Conservation (phyloP, 92 coral and sea anemone genomes). For the Nematostella vectensis region DNA sequence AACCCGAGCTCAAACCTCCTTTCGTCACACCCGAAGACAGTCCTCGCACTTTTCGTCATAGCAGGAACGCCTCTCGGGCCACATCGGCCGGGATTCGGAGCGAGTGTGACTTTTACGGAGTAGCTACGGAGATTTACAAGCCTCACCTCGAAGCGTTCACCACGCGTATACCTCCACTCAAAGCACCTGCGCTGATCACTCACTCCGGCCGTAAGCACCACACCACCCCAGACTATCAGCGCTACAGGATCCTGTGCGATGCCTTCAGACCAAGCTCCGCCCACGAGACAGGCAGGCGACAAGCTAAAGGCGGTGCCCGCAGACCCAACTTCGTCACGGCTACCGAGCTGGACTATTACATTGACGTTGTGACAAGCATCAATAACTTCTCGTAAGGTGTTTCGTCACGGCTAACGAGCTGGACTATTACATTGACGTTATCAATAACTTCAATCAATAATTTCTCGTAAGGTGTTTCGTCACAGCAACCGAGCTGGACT, state of each 20-base stretch:
- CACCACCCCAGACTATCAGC: constrained; percentile 22
- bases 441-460: constrained; percentile 7
- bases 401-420: constrained; percentile 17
- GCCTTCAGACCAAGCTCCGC: constrained; percentile 21
- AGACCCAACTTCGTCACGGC: constrained; percentile 12
- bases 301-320: neutral
- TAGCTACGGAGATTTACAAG: constrained; percentile 8
- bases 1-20: constrained; percentile 13
- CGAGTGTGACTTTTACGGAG: constrained; percentile 3
- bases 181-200: neutral
- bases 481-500: constrained; percentile 20
- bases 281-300: constrained; percentile 4
- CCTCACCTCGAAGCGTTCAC: constrained; percentile 23
- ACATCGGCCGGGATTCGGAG: neutral
- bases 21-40: constrained; percentile 19
- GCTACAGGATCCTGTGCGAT: constrained; percentile 26
- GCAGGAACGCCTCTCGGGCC: neutral
- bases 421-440: constrained; percentile 17
- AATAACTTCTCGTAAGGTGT: constrained; percentile 1
- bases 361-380: constrained; percentile 10
- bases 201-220: neutral
- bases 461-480: constrained; percentile 2
- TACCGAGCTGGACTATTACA: constrained; percentile 19
- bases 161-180: constrained; percentile 29
- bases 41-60: constrained; percentile 5